Percentiles rank a stretch among this genome's conserved stretches.
These are phyloP conservation scores for Gallinago jamesoni DNA, from an alignment of 2,113 vertebrate species.

Conservation along the genomic window DNA sequence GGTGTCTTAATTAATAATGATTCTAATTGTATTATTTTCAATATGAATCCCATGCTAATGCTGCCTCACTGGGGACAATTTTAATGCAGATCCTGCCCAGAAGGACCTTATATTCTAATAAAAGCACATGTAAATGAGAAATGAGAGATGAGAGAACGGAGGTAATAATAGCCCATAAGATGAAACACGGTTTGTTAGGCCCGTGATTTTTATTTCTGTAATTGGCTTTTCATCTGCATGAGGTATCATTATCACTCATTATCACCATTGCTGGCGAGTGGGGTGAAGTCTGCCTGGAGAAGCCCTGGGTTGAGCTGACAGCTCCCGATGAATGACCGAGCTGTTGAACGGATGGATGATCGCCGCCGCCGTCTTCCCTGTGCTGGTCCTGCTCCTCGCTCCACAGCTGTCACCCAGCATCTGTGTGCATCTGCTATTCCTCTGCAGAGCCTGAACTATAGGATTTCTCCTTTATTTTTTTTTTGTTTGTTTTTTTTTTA, in stretches of 20 bases:
- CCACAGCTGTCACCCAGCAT: neutral
- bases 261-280: neutral
- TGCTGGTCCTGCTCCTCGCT: accelerated
- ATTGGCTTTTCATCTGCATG: neutral
- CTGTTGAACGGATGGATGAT: neutral
- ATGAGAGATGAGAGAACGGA: neutral
- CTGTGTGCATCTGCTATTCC: neutral
- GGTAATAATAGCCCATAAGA: neutral
- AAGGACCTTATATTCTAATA: neutral
- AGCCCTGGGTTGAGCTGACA: neutral
- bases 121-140: neutral
- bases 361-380: neutral
- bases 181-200: neutral
- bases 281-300: neutral
- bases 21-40: neutral
- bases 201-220: neutral
- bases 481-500: too few relatives aligned
- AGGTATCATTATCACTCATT: neutral
- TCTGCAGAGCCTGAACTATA: neutral
- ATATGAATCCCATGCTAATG: neutral
- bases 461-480: neutral
- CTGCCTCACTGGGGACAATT: neutral
- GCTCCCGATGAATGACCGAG: neutral
- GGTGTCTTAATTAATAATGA: neutral
- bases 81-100: neutral